Evolutionary conservation across 2,113 vertebrate genomes (phyloP).

Genomic region (Perca flavescens): DNA sequence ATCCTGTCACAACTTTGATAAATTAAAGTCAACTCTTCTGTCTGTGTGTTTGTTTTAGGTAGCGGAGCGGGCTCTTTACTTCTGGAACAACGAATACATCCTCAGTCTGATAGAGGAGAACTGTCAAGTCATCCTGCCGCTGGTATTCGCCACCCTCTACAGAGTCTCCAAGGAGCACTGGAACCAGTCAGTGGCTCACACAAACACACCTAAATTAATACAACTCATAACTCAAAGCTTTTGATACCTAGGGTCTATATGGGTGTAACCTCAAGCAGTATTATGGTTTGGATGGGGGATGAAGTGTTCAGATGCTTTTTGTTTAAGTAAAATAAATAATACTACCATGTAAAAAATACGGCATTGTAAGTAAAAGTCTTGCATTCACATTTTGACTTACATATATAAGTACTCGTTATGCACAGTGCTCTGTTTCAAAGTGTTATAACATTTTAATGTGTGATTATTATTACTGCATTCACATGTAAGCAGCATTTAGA

Average conservation of each 20-base stretch:
- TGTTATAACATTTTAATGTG: too few species aligned
- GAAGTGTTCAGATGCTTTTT: neutral
- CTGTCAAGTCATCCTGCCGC: conserved; percentile 92
- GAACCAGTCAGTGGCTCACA: conserved; percentile 89
- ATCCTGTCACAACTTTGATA: neutral
- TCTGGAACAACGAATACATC: conserved; percentile 97
- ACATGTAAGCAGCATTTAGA: too few species aligned
- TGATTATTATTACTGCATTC: too few species aligned
- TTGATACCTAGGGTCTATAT: neutral
- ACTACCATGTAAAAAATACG: neutral
- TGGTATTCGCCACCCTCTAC: conserved; percentile 93
- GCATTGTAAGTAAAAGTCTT: neutral
- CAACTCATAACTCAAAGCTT: neutral
- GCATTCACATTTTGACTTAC: neutral
- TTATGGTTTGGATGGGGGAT: neutral
- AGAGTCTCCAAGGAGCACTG: conserved; percentile 95
- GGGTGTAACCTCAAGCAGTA: neutral
- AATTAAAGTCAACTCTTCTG: neutral
- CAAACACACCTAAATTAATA: neutral
- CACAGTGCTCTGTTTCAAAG: too few species aligned
- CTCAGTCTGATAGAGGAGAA: conserved; percentile 96
- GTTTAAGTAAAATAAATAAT: neutral
- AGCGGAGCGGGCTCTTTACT: conserved; percentile 94
- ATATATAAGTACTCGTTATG: neutral
- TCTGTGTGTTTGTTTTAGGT: conserved; percentile 81